These are phyloP conservation scores for Mico argentatus DNA, from an alignment of 2,797 vertebrate genomes.

Conservation along the genomic window DNA sequence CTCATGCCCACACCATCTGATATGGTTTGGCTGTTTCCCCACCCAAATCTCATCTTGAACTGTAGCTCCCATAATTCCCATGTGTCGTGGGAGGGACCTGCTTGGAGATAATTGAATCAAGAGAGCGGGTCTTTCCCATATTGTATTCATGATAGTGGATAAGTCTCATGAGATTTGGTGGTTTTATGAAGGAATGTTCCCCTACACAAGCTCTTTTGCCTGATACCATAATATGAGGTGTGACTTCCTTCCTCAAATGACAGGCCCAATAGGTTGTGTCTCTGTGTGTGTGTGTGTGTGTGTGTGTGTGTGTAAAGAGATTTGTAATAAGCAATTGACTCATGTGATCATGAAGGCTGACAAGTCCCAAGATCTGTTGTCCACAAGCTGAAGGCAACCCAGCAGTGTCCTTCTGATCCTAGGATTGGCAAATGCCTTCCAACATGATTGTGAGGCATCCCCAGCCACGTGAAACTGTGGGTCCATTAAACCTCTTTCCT, in stretches of 20 bases:
- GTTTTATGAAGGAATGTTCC: not conserved
- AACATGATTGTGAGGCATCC: not conserved
- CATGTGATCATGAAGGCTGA: too few species aligned
- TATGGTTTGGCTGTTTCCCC: not conserved
- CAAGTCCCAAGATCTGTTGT: too few species aligned
- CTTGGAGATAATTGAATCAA: not conserved
- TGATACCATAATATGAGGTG: too few species aligned
- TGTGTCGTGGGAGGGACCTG: not conserved
- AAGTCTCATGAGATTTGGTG: not conserved
- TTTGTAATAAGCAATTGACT: too few species aligned
- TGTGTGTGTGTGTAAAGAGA: too few species aligned
- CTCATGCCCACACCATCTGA: not conserved
- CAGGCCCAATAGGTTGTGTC: too few species aligned
- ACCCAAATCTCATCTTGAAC: not conserved
- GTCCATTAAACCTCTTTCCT: not conserved
- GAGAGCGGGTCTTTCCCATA: rapidly evolving
- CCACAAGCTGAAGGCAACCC: too few species aligned
- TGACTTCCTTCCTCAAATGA: not conserved
- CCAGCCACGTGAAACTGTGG: not conserved
- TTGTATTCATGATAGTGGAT: not conserved
- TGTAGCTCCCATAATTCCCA: not conserved
- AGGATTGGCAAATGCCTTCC: not conserved
- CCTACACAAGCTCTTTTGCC: not conserved
- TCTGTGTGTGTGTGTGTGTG: too few species aligned
- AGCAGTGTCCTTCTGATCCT: too few species aligned